A percentile compares a stretch with the other conserved stretches of the same genome.
phyloP scores from a whole-genome alignment of 2,888 invertebrate species.

The Pachymerium ferrugineum region DNA sequence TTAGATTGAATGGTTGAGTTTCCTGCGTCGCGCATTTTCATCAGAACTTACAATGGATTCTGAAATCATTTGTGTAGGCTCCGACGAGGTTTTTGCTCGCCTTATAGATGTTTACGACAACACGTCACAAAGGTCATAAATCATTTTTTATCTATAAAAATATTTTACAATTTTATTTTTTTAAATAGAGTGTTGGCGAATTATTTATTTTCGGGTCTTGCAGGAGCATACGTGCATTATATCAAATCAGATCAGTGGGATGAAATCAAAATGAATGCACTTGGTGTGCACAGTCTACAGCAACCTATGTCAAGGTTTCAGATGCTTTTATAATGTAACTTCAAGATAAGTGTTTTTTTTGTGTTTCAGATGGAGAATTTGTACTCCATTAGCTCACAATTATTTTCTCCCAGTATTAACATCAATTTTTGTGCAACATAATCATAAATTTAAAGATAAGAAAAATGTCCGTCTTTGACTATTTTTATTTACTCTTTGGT shows the following conservation, averaged over 20 bases:
- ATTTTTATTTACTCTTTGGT: no score
- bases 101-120: not conserved
- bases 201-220: not conserved
- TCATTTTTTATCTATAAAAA: not conserved
- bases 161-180: not conserved
- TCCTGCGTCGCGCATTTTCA: not conserved
- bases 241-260: not conserved
- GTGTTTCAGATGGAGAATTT: conserved; percentile 6
- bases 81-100: not conserved
- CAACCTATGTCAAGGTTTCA: not conserved
- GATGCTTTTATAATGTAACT: not conserved
- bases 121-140: not conserved
- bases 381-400: not conserved
- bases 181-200: not conserved
- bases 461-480: no score
- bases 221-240: not conserved
- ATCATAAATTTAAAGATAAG: not conserved
- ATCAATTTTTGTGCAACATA: not conserved
- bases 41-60: not conserved
- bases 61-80: not conserved
- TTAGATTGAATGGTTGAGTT: not conserved
- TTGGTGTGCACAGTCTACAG: not conserved
- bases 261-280: not conserved
- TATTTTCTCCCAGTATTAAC: not conserved
- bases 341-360: not conserved